phyloP scores from a whole-genome alignment of 1,140 invertebrate species.

The Pogonus chalceus region DNA sequence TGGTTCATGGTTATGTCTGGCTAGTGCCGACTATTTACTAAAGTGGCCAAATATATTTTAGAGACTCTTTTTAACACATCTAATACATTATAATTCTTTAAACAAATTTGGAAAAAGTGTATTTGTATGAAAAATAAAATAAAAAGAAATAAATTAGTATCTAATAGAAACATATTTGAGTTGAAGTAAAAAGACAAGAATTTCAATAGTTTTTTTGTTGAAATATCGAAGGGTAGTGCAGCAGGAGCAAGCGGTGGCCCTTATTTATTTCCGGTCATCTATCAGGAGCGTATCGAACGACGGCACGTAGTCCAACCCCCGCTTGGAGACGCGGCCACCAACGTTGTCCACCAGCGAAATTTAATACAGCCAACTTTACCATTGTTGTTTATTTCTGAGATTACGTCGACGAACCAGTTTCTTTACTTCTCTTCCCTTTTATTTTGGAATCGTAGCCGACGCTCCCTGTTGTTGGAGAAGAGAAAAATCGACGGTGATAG shows the following conservation, averaged over 20 bases:
- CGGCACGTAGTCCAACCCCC: neutral
- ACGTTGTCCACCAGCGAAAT: neutral
- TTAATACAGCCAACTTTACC: neutral
- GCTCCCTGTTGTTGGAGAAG: too few species aligned
- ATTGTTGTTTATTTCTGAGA: neutral
- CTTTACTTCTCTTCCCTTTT: too few species aligned
- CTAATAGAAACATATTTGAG: too few species aligned
- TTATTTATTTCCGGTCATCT: neutral
- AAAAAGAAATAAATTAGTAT: too few species aligned
- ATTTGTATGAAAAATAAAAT: too few species aligned
- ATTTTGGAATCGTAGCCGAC: too few species aligned
- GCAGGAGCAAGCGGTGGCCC: neutral
- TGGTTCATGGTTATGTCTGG: neutral
- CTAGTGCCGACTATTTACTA: neutral
- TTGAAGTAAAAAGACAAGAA: neutral
- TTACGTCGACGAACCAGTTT: too few species aligned
- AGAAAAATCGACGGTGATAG: too few species aligned
- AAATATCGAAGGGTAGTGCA: neutral
- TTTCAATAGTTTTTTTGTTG: neutral
- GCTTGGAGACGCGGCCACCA: neutral
- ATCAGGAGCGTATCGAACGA: neutral
- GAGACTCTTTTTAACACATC: neutral
- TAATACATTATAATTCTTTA: neutral
- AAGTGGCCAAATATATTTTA: neutral
- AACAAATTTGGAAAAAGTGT: neutral